Conservation (phyloP, 1,140 invertebrate genomes). For the Goniozus legneri region DNA sequence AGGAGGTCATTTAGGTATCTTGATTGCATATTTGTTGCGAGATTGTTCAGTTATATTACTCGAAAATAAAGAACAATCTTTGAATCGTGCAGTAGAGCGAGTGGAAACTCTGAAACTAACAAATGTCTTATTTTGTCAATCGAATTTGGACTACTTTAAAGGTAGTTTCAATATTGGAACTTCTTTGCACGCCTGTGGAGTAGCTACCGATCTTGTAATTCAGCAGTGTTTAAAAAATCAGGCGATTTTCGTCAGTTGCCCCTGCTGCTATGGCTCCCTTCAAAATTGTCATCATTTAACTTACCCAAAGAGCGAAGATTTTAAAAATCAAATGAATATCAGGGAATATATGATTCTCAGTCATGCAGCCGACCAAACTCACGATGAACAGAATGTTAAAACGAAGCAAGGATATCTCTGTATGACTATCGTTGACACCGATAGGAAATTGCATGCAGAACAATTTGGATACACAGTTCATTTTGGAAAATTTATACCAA, state of each 20-base stretch:
- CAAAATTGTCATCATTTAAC: conserved; percentile 67
- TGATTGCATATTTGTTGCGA: conserved; percentile 78
- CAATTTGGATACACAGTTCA: conserved; percentile 72
- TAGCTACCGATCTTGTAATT: conserved; percentile 89
- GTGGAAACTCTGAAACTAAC: conserved; percentile 65
- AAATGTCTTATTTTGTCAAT: conserved; percentile 82
- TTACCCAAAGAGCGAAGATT: conserved; percentile 69
- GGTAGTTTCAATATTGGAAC: conserved; percentile 76
- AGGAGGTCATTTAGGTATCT: conserved; percentile 86
- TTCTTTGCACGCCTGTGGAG: conserved; percentile 90
- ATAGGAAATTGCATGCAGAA: conserved; percentile 71
- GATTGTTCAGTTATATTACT: conserved; percentile 74
- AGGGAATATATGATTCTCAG: conserved; percentile 77
- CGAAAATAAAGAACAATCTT: conserved; percentile 90
- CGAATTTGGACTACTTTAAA: conserved; percentile 81
- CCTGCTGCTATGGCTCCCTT: conserved; percentile 91
- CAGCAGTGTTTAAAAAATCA: conserved; percentile 72
- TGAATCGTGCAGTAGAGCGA: conserved; percentile 70
- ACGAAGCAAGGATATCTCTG: conserved; percentile 72
- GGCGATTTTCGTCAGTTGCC: conserved; percentile 86
- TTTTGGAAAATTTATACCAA: conserved; percentile 72
- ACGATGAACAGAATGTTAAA: conserved; percentile 67
- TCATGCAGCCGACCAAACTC: conserved; percentile 87
- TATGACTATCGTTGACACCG: conserved; percentile 86
- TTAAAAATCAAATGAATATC: conserved; percentile 49